These are phyloP conservation scores for Hemiscyllium ocellatum DNA, from an alignment of 2,113 vertebrate species.

Conservation along the genomic window DNA sequence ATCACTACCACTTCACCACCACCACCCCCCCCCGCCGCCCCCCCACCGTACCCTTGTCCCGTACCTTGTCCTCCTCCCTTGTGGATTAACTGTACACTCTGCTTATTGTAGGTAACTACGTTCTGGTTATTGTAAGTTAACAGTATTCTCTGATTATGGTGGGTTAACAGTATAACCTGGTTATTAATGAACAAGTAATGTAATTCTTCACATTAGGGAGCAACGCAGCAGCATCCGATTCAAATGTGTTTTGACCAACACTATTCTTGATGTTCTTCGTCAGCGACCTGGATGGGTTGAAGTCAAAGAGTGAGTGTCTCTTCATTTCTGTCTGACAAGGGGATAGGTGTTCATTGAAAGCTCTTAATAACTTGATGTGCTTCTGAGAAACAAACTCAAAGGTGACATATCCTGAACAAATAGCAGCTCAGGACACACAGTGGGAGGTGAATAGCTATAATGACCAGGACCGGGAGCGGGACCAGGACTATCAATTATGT, in stretches of 20 bases:
- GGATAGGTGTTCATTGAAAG: not conserved
- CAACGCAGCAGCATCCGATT: slow-evolving; percentile 63
- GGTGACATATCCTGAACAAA: not conserved
- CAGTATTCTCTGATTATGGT: not conserved
- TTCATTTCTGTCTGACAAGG: too few species aligned
- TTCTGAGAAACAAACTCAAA: not conserved
- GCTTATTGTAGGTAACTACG: not conserved
- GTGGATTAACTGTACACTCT: not conserved
- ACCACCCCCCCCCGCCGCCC: too few species aligned
- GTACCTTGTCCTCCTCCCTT: too few species aligned
- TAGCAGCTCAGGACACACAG: not conserved
- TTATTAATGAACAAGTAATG: not conserved
- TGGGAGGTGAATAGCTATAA: not conserved
- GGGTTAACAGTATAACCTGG: not conserved
- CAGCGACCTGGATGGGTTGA: slow-evolving; percentile 77
- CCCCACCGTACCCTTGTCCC: too few species aligned
- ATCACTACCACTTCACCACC: too few species aligned
- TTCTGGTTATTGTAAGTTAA: not conserved
- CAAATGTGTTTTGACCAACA: slow-evolving; percentile 66
- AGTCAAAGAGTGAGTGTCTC: slow-evolving; percentile 69
- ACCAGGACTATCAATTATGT: too few species aligned
- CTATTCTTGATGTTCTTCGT: slow-evolving; percentile 69
- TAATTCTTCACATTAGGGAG: slow-evolving; percentile 56
- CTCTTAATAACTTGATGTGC: not conserved
- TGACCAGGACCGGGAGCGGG: too few species aligned